Evolutionary conservation across 37 sponge, comb jelly and placozoan genomes (phyloP), one percentile per base, ranked within the genome.

Genomic region (Spongilla lacustris): DNA sequence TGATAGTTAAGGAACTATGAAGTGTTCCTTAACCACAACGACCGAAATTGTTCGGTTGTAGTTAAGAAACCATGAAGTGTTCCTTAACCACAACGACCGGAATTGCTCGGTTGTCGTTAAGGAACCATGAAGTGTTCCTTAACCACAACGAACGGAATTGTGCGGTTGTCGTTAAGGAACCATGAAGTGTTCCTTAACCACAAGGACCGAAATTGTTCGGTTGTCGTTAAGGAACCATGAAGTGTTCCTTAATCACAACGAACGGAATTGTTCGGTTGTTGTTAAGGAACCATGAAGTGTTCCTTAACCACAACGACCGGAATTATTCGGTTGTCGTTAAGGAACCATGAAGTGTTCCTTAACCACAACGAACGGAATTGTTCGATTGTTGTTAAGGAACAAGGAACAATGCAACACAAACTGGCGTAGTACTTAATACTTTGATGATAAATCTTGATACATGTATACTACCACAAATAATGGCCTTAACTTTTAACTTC

Each of bases 121-220:
- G 41, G 41, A 41, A 41, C 41, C 41, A 58, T 58, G 58, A 58
- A 58, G 19, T 58, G 58, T 58, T 41, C 58, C 58, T 58, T 58
- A 58, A 58, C 58, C 58, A 58, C 58, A 58, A 58, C 58, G 58
- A 58, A 10, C 58, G 58, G 58, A 41, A 41, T 41, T 41, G 41
- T 41, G 41, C 41, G 41, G 41, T 58, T 58, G 58, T 58, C 58
- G 58, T 58, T 58, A 58, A 58, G 58, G 58, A 58, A 58, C 21
- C 58, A 58, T 58, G 58, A 58, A 58, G 58, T 58, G 58, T 58
- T 58, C 58, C 58, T 58, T 58, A 58, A 58, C 58, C 58, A 58
- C 58, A 58, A 58, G 19, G 58, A 58, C 58, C 58, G 41, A 41
- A 41, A 41, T 41, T 41, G 41, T 41, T 41, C 58, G 58, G 58